Conservation (phyloP, 2,113 vertebrate genomes). For the Myiopsitta monachus region DNA sequence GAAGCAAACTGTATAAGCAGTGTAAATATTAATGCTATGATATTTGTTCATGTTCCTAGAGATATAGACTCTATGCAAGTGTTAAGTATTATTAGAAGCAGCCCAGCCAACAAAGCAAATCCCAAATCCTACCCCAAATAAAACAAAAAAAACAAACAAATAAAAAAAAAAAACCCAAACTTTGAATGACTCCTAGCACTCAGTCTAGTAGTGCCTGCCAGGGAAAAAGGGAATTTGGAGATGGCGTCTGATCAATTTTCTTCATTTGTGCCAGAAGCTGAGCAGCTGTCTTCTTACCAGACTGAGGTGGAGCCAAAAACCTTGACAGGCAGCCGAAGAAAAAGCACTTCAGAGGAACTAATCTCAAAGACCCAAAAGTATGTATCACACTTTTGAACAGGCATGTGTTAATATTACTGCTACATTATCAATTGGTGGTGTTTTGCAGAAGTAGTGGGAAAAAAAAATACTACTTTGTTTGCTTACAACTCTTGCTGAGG, state of each 20-base stretch:
- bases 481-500: not conserved
- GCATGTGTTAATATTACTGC: constrained; percentile 37
- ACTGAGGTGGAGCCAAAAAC: constrained; percentile 78
- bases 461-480: not conserved
- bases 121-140: constrained; percentile 21
- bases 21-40: not conserved
- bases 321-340: constrained; percentile 73
- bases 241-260: constrained; percentile 75
- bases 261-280: constrained; percentile 76
- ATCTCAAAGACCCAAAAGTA: constrained; percentile 67
- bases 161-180: not conserved
- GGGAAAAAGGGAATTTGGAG: constrained; percentile 62
- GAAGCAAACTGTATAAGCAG: not conserved
- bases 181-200: constrained; percentile 31
- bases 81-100: not conserved
- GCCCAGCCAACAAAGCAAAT: not conserved
- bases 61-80: not conserved
- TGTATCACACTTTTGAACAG: constrained; percentile 60
- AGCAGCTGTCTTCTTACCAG: constrained; percentile 79
- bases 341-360: constrained; percentile 73
- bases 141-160: not conserved
- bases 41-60: not conserved
- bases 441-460: not conserved
- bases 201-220: constrained; percentile 58
- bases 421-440: not conserved